Percentiles rank a stretch among this genome's conserved stretches.
These are phyloP conservation scores for Nymphalis io DNA, from an alignment of 1,140 invertebrate species.

Conservation along the genomic window DNA sequence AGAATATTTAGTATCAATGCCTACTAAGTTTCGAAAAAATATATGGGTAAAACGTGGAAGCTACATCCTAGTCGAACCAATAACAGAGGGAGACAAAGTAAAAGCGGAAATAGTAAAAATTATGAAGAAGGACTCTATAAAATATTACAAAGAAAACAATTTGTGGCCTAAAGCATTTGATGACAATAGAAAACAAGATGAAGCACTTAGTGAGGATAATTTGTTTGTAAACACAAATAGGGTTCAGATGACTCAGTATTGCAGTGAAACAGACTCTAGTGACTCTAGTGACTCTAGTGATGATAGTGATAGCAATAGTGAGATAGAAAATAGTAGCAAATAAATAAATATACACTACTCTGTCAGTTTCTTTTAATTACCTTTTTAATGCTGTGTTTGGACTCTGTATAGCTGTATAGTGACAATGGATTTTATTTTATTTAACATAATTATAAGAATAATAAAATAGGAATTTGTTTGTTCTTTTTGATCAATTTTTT, in stretches of 20 bases:
- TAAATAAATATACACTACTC: constrained; percentile 14
- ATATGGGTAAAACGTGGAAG: constrained; percentile 95
- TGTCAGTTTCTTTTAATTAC: background rate
- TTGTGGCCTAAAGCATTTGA: constrained; percentile 87
- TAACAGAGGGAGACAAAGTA: constrained; percentile 94
- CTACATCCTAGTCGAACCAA: constrained; percentile 93
- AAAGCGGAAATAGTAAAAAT: constrained; percentile 93
- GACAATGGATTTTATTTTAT: too few relatives aligned
- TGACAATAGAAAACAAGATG: constrained; percentile 49
- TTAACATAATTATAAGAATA: too few relatives aligned
- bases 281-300: constrained; percentile 51
- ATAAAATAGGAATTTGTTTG: too few relatives aligned
- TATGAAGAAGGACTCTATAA: constrained; percentile 90
- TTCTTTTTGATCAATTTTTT: too few relatives aligned
- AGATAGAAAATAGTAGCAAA: constrained; percentile 31
- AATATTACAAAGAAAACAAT: constrained; percentile 88
- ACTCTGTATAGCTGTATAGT: too few relatives aligned
- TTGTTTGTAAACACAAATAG: constrained; percentile 83
- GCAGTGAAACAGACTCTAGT: constrained; percentile 62
- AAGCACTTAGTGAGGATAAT: constrained; percentile 63
- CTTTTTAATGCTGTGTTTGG: too few relatives aligned
- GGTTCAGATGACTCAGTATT: constrained; percentile 50
- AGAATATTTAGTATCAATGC: constrained; percentile 92
- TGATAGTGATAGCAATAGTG: constrained; percentile 43
- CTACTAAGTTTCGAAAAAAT: constrained; percentile 93